A percentile compares a stretch with the other conserved stretches of the same genome.
Conservation (phyloP, 2,888 invertebrate genomes). For the Tromatobia lineatoria region DNA sequence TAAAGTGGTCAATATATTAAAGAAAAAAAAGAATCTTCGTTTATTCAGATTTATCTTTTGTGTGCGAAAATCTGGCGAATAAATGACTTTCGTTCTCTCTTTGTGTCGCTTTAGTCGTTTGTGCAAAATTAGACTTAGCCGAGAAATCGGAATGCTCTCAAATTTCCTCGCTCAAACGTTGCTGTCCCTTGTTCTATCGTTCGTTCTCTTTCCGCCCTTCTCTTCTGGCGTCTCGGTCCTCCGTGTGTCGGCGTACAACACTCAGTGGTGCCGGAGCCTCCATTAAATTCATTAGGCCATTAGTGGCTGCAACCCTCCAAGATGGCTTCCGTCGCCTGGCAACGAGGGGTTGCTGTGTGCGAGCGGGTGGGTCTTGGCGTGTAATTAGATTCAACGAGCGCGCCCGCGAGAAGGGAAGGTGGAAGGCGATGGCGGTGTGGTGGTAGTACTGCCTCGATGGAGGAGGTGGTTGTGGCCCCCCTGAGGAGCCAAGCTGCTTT, state of each 20-base stretch:
- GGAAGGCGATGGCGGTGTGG: constrained; percentile 63
- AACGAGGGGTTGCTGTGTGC: constrained; percentile 75
- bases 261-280: constrained; percentile 81
- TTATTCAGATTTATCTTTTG: no score
- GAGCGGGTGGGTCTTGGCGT: constrained; percentile 80
- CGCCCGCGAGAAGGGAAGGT: constrained; percentile 74
- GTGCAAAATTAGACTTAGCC: constrained; percentile 52
- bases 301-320: constrained; percentile 86
- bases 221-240: constrained; percentile 53
- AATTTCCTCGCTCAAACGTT: constrained; percentile 21
- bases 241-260: constrained; percentile 70
- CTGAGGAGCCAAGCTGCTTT: constrained; percentile 61
- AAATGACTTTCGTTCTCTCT: neutral
- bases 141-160: constrained; percentile 48
- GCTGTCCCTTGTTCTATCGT: constrained; percentile 49
- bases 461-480: constrained; percentile 40
- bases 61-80: no score
- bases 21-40: no score
- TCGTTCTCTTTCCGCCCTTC: constrained; percentile 47
- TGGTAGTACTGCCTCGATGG: neutral
- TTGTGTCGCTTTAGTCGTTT: neutral
- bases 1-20: no score
- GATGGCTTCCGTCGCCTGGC: constrained; percentile 85
- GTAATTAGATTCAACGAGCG: constrained; percentile 85
- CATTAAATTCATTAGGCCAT: constrained; percentile 86